Conservation (phyloP, 2,888 invertebrate genomes). For the Anorthoa munda region DNA sequence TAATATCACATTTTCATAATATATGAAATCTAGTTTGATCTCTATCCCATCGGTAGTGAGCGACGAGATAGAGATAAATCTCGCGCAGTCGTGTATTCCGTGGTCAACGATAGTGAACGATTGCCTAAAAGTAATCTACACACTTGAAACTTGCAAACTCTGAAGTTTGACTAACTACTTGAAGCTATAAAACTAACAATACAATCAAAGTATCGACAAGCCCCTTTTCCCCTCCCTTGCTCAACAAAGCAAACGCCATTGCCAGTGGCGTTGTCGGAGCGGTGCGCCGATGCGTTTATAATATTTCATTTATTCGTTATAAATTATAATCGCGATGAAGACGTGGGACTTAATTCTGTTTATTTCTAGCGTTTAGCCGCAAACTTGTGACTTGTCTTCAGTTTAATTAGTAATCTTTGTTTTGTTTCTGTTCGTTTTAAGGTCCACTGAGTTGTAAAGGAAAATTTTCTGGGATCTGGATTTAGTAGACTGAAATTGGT, state of each 20-base stretch:
- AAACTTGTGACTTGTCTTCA: constrained; percentile 45
- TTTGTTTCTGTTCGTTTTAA: constrained; percentile 32
- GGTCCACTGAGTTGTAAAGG: background rate
- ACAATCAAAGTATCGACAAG: constrained; percentile 22
- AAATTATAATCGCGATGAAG: constrained; percentile 88
- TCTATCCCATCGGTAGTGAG: too few species aligned
- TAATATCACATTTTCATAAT: too few species aligned
- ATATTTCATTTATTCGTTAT: constrained; percentile 91
- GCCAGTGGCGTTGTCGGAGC: constrained; percentile 90
- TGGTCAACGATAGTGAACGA: too few species aligned
- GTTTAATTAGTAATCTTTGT: constrained; percentile 58
- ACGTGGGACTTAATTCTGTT: constrained; percentile 81
- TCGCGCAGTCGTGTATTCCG: too few species aligned
- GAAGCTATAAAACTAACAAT: background rate
- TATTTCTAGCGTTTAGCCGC: constrained; percentile 66
- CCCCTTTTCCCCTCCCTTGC: constrained; percentile 72
- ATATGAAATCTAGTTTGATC: too few species aligned
- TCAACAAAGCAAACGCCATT: constrained; percentile 90
- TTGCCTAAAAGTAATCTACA: too few species aligned
- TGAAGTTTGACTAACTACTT: too few species aligned
- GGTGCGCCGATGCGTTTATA: constrained; percentile 90
- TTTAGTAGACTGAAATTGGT: too few species aligned
- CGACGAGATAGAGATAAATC: too few species aligned
- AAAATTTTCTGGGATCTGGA: background rate
- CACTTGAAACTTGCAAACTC: too few species aligned